Evolutionary conservation across 1,140 invertebrate species (phyloP), one percentile per base, ranked within the genome.

Genomic region (Nasonia vitripennis): DNA sequence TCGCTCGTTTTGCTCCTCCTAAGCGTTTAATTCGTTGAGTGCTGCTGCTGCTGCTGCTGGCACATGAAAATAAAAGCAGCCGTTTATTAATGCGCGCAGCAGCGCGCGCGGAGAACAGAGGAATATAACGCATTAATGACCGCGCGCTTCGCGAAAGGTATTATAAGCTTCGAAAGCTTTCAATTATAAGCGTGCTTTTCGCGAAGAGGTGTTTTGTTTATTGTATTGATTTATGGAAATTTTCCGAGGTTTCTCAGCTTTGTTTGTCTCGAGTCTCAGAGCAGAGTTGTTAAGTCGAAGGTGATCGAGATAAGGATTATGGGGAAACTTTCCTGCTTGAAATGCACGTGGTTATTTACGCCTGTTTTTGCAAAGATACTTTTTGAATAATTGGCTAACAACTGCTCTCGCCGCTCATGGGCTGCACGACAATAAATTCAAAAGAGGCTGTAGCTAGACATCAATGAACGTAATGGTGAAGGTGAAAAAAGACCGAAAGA

Each of bases 1-100:
- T 41, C 75, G 12, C 73, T 12, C 73, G 67, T 17, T 68, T 27
- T 34, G 31, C 27, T 37, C n/a, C 1, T 75, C 14, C 62, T 37
- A 68, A n/a, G 55, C 31, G 78, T 80, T 80, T 80, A 80, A 80
- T 80, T 70, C 67, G 78, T 80, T 80, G 67, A 80, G 78, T 80
- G 78, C 67, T 75, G 27, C 34, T n/a, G 23, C 51, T 71, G 31
- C 20, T 12, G 23, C 2, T 71, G 20, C 10, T 12, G 10, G 51
- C 31, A 4, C 27, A 78, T 31, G 41, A 67, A 78, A 78, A 78
- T 55, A 78, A 78, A 78, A 78, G 51, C 23, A 27, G 2, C 68
- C 70, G 41, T 48, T 82, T 73, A 82, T 71, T 48, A 74, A 82
- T 82, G 23, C 68, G 70, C 3, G 17, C 55, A n/a, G 6, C 17